Evolutionary conservation across 2,888 invertebrate genomes (phyloP).

Genomic region (Mongoloraphidia duomilia): DNA sequence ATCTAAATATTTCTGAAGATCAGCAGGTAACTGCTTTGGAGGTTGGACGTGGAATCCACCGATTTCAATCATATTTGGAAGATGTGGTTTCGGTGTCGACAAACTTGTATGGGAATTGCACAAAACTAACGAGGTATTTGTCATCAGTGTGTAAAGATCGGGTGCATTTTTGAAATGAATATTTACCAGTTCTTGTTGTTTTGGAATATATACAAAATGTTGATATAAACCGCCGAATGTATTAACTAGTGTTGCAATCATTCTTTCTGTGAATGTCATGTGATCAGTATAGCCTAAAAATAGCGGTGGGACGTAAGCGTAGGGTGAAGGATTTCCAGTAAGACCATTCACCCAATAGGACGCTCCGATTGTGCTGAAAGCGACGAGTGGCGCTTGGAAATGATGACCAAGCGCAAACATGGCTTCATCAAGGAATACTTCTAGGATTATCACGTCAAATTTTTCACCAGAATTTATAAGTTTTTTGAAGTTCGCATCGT

Average conservation of each 20-base stretch:
- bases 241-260: slow-evolving; percentile 18
- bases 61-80: slow-evolving; percentile 31
- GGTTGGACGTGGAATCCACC: slow-evolving; percentile 21
- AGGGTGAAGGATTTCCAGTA: slow-evolving; percentile 18
- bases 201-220: slow-evolving; percentile 20
- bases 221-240: slow-evolving; percentile 24
- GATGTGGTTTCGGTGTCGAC: slow-evolving; percentile 31
- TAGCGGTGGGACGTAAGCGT: slow-evolving; percentile 14
- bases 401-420: slow-evolving; percentile 15
- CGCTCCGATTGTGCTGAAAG: slow-evolving; percentile 15
- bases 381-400: slow-evolving; percentile 17
- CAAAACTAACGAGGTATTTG: slow-evolving; percentile 18
- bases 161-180: slow-evolving; percentile 19
- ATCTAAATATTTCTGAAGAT: slow-evolving; percentile 21
- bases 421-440: slow-evolving; percentile 21
- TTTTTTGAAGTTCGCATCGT: slow-evolving; percentile 16
- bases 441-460: slow-evolving; percentile 22
- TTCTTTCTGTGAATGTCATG: slow-evolving; percentile 17
- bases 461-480: slow-evolving; percentile 17
- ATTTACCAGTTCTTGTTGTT: background rate
- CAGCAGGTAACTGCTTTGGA: slow-evolving; percentile 9
- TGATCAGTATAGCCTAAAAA: slow-evolving; percentile 10
- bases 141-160: slow-evolving; percentile 13
- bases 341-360: slow-evolving; percentile 15
- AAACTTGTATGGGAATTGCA: slow-evolving; percentile 24